Percentiles rank a stretch among this genome's conserved stretches.
Evolutionary conservation across 1,140 invertebrate genomes (phyloP).

Genomic region (Rhagoletis pomonella): DNA sequence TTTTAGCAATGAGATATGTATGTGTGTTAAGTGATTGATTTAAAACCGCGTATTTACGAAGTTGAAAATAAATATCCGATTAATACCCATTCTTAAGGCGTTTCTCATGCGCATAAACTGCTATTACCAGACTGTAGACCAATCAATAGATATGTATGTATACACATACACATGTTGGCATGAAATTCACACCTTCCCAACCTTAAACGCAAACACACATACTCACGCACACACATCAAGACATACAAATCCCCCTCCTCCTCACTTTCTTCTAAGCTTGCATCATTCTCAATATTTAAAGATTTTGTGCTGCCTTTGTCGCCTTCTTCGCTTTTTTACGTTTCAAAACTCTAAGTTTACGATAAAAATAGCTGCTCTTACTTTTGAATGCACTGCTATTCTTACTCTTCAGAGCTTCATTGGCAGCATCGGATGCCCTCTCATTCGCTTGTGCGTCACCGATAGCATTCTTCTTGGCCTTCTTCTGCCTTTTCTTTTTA

Average conservation of each 20-base stretch:
- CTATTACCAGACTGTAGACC: too few species aligned
- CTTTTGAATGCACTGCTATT: conserved; percentile 13
- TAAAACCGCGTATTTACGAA: background rate
- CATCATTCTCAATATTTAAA: too few species aligned
- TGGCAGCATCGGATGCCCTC: background rate
- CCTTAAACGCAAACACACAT: background rate
- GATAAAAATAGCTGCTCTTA: background rate
- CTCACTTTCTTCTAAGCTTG: too few species aligned
- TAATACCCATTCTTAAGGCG: too few species aligned
- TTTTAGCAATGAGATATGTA: background rate
- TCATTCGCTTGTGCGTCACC: background rate
- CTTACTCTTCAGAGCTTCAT: background rate
- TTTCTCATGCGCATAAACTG: too few species aligned
- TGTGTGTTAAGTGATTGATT: background rate
- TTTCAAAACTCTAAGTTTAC: background rate
- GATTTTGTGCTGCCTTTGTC: background rate
- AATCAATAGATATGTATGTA: too few species aligned
- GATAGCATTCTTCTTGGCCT: background rate
- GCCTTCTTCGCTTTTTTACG: background rate
- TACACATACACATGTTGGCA: too few species aligned
- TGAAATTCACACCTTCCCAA: background rate
- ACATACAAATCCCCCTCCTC: background rate
- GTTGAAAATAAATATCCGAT: too few species aligned
- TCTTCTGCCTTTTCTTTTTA: background rate
- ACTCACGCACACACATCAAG: background rate